Conservation (phyloP, 2,888 invertebrate species). For the Yponomeuta malinellus region DNA sequence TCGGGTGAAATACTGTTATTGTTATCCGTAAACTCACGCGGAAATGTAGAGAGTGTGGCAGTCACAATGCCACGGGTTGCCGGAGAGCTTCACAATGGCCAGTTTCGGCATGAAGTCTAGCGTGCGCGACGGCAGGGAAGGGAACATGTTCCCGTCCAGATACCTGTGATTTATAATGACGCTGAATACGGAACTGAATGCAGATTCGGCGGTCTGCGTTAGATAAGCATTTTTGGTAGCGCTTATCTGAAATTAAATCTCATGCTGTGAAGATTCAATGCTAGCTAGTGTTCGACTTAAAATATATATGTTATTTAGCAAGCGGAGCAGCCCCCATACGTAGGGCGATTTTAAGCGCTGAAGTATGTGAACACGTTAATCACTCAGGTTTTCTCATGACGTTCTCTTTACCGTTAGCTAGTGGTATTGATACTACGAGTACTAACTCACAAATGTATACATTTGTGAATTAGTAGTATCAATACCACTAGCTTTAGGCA, state of each 20-base stretch:
- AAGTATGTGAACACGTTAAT: not conserved
- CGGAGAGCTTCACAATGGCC: slow-evolving; percentile 80
- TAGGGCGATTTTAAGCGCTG: too few relatives aligned
- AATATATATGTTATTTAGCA: too few relatives aligned
- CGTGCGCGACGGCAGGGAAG: slow-evolving; percentile 79
- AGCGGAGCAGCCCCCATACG: too few relatives aligned
- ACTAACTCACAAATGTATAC: too few relatives aligned
- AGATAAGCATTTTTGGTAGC: not conserved
- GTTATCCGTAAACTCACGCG: slow-evolving; percentile 66
- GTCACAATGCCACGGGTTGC: slow-evolving; percentile 89
- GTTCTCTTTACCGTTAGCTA: too few relatives aligned
- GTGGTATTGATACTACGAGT: too few relatives aligned
- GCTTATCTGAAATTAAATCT: not conserved
- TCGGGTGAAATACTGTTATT: not conserved
- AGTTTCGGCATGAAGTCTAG: slow-evolving; percentile 79
- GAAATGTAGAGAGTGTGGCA: slow-evolving; percentile 84
- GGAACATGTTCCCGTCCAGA: slow-evolving; percentile 84
- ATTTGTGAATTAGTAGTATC: too few relatives aligned
- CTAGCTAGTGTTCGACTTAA: too few relatives aligned
- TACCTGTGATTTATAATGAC: slow-evolving; percentile 70
- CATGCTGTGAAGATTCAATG: too few relatives aligned
- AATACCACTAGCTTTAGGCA: too few relatives aligned
- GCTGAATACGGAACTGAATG: not conserved
- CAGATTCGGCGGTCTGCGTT: not conserved
- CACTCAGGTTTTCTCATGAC: not conserved